A percentile compares a stretch with the other conserved stretches of the same genome.
These are phyloP conservation scores for Hermodice carunculata DNA, from an alignment of 2,888 invertebrate species.

Conservation along the genomic window DNA sequence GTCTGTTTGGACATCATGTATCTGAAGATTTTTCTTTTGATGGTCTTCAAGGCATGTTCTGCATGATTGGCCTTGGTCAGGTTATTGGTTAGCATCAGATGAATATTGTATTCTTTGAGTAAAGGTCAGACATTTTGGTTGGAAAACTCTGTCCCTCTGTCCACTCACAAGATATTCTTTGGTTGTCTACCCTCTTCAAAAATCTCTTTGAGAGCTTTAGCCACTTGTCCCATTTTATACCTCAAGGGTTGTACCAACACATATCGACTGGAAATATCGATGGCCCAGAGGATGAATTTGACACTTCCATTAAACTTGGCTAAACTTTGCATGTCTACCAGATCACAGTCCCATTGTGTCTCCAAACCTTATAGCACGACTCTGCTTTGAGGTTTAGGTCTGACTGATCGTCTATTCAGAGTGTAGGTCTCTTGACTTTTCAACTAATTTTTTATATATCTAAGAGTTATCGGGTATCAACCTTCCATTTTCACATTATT, in stretches of 20 bases:
- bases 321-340: not conserved
- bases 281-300: not conserved
- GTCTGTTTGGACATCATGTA: not conserved
- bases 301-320: not conserved
- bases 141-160: not conserved
- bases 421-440: too few species aligned
- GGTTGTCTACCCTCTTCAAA: slow-evolving; percentile 10
- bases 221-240: not conserved
- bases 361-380: not conserved
- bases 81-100: not conserved
- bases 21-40: slow-evolving; percentile 2
- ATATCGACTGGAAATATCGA: slow-evolving; percentile 7
- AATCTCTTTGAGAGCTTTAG: not conserved
- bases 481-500: too few species aligned
- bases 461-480: too few species aligned
- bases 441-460: too few species aligned
- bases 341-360: slow-evolving; percentile 5
- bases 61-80: not conserved
- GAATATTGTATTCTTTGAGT: not conserved
- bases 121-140: not conserved
- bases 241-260: slow-evolving; percentile 5
- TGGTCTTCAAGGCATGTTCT: not conserved
- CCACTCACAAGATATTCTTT: not conserved
- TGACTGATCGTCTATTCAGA: too few species aligned
- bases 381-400: too few species aligned